phyloP scores from a whole-genome alignment of 2,113 vertebrate species.

The Prunella himalayana region DNA sequence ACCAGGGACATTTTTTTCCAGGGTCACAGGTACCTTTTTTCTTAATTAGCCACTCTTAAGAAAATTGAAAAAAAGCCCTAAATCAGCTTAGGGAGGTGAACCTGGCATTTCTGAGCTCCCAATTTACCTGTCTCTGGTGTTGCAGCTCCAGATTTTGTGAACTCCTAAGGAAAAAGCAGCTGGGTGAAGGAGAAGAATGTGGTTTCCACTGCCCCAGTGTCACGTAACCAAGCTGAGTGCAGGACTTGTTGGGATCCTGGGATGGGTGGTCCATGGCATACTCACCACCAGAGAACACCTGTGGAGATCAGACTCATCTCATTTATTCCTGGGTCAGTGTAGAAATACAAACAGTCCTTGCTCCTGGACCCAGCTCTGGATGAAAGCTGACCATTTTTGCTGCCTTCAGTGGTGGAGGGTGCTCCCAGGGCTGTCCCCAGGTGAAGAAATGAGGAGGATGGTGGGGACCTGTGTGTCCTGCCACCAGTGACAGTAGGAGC shows the following conservation, averaged over 20 bases:
- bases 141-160: neutral
- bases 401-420: neutral
- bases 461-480: neutral
- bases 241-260: neutral
- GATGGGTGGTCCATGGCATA: neutral
- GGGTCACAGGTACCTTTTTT: neutral
- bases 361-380: neutral
- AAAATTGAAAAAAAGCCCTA: neutral
- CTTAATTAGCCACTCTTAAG: neutral
- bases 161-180: neutral
- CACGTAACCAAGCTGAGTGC: neutral
- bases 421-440: neutral
- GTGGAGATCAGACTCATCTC: neutral
- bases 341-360: accelerated
- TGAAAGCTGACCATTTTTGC: neutral
- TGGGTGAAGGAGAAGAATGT: neutral
- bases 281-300: neutral
- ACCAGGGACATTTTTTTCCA: neutral
- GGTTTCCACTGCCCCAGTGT: neutral
- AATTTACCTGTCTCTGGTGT: neutral
- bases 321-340: accelerated
- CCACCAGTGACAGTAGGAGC: neutral
- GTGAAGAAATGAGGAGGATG: neutral
- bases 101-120: neutral
- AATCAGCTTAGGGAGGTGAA: neutral